phyloP scores from a whole-genome alignment of 2,888 invertebrate genomes.

The Belgica antarctica region DNA sequence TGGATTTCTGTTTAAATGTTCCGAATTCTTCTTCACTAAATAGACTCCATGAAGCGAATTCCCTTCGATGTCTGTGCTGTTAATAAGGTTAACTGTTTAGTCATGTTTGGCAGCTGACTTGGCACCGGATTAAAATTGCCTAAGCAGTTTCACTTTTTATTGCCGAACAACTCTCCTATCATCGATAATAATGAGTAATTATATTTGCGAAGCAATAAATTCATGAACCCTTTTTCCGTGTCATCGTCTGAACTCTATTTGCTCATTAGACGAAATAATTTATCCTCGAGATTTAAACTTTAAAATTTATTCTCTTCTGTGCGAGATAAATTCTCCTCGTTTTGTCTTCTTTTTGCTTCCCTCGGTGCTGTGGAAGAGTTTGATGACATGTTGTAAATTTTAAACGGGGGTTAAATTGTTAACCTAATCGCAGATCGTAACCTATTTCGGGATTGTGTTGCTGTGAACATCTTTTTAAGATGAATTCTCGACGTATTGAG shows the following conservation, averaged over 20 bases:
- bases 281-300: constrained; percentile 43
- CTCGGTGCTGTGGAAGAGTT: neutral
- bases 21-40: constrained; percentile 1
- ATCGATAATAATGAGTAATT: constrained; percentile 43
- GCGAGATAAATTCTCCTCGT: constrained; percentile 1
- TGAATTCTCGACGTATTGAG: constrained; percentile 15
- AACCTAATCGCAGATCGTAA: constrained; percentile 26
- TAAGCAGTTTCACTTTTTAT: too few relatives aligned
- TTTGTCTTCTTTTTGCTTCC: too few relatives aligned
- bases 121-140: neutral
- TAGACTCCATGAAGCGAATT: neutral
- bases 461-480: neutral
- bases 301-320: constrained; percentile 38
- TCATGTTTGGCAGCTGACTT: constrained; percentile 5
- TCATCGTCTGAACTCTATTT: constrained; percentile 32
- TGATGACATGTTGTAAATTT: constrained; percentile 38
- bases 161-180: constrained; percentile 9
- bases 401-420: constrained; percentile 43
- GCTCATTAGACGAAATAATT: constrained; percentile 43
- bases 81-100: constrained; percentile 16
- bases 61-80: constrained; percentile 1
- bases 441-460: constrained; percentile 25
- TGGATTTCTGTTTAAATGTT: constrained; percentile 17
- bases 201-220: constrained; percentile 44
- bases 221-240: constrained; percentile 37